Evolutionary conservation across 2,113 vertebrate species (phyloP).

Genomic region (Cichladusa arquata): DNA sequence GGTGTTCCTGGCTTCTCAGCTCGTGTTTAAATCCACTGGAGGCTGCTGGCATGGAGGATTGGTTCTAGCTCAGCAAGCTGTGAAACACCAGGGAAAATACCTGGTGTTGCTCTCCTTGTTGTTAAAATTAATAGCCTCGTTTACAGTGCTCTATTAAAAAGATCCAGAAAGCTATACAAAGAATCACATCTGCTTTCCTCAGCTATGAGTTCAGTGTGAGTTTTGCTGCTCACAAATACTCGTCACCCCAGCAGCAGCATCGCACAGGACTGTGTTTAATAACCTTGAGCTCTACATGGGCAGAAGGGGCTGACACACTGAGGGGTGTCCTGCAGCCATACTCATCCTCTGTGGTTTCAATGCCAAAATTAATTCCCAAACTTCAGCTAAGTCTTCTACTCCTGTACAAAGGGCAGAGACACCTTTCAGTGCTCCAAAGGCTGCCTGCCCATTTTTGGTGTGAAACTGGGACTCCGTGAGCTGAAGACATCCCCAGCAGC

Average conservation of each 20-base stretch:
- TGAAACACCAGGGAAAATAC: conserved; percentile 24
- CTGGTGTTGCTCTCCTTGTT: neutral
- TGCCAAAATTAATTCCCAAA: neutral
- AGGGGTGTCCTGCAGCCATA: neutral
- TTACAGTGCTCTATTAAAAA: neutral
- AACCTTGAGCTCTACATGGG: neutral
- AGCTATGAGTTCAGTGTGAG: neutral
- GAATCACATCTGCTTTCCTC: conserved; percentile 16
- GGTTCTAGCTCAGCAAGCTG: neutral
- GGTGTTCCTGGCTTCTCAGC: conserved; percentile 32
- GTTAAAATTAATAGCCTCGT: conserved; percentile 29
- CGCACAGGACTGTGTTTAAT: neutral
- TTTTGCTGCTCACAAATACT: neutral
- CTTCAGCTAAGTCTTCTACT: neutral
- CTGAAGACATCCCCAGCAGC: neutral
- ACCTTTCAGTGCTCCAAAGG: neutral
- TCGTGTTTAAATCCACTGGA: conserved; percentile 2
- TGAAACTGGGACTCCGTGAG: neutral
- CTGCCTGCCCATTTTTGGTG: neutral
- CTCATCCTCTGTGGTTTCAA: neutral
- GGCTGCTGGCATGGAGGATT: conserved; percentile 6
- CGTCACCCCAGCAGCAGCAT: neutral
- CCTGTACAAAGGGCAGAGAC: neutral
- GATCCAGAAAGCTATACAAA: neutral
- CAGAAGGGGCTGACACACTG: neutral